Conservation (phyloP, 2,797 vertebrate species). For the Lophotriccus pileatus region DNA sequence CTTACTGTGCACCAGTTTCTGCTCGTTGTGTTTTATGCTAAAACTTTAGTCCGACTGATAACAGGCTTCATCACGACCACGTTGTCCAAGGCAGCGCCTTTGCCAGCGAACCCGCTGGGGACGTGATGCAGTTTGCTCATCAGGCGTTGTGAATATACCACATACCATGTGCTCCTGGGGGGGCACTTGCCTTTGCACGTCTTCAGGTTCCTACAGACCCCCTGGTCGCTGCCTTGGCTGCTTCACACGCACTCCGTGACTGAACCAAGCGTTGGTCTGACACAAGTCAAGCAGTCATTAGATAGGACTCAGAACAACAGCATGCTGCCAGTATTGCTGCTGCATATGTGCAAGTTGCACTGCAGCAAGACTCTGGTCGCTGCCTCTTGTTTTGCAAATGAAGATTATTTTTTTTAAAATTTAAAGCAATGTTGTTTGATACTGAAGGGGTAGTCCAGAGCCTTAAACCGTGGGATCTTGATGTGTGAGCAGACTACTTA, state of each 20-base stretch:
- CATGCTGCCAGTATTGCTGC: fast-evolving
- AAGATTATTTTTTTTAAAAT: neutral
- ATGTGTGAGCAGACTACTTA: neutral
- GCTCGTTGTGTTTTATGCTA: neutral
- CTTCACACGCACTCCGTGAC: fast-evolving
- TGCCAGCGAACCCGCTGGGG: neutral
- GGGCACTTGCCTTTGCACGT: fast-evolving
- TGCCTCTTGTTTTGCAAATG: neutral
- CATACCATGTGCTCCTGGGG: fast-evolving
- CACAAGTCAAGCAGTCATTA: neutral
- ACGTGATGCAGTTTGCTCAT: fast-evolving
- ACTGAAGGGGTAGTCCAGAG: neutral
- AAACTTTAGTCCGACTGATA: fast-evolving
- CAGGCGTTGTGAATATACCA: fast-evolving
- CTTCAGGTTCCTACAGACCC: fast-evolving
- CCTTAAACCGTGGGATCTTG: neutral
- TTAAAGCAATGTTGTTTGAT: neutral
- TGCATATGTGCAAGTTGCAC: fast-evolving
- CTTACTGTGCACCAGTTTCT: neutral
- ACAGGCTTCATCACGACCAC: fast-evolving
- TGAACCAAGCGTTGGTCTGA: fast-evolving
- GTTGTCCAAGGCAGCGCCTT: fast-evolving
- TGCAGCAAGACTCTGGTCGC: neutral
- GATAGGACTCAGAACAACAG: fast-evolving
- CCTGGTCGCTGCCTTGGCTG: fast-evolving